Conservation (phyloP, 2,888 invertebrate genomes). For the Dorcus hopei region DNA sequence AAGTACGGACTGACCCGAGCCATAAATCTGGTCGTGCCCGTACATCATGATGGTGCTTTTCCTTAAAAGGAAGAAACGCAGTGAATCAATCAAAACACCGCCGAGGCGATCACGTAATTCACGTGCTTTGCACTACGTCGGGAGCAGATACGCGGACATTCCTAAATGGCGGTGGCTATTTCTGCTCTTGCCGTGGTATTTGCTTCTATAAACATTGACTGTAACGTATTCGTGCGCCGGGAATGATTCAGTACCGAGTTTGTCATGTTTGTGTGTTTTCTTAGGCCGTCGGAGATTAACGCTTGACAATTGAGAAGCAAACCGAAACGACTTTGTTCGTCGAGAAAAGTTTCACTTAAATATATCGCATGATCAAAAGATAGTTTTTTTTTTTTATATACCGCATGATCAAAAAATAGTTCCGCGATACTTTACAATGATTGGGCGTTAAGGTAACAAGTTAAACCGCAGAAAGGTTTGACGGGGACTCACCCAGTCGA, state of each 20-base stretch:
- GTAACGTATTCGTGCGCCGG: slow-evolving; percentile 28
- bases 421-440: background rate
- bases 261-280: slow-evolving; percentile 38
- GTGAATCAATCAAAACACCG: slow-evolving; percentile 2
- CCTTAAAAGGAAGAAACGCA: slow-evolving; percentile 1
- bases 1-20: background rate
- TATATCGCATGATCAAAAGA: too few relatives aligned
- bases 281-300: slow-evolving; percentile 37
- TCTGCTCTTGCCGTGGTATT: slow-evolving; percentile 31
- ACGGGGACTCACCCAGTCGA: slow-evolving; percentile 19
- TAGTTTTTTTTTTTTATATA: too few relatives aligned
- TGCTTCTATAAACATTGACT: slow-evolving; percentile 31
- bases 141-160: slow-evolving; percentile 10
- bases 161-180: slow-evolving; percentile 26
- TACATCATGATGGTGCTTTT: background rate
- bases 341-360: too few relatives aligned
- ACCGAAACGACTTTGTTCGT: too few relatives aligned
- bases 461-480: slow-evolving; percentile 6
- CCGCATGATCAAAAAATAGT: too few relatives aligned
- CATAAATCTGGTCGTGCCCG: background rate
- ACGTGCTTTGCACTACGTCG: background rate
- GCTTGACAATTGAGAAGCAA: slow-evolving; percentile 25
- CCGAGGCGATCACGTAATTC: background rate
- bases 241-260: slow-evolving; percentile 38
- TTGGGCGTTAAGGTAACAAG: slow-evolving; percentile 9